These are phyloP conservation scores for Diarsia dahlii DNA, from an alignment of 2,888 invertebrate species.

Conservation along the genomic window DNA sequence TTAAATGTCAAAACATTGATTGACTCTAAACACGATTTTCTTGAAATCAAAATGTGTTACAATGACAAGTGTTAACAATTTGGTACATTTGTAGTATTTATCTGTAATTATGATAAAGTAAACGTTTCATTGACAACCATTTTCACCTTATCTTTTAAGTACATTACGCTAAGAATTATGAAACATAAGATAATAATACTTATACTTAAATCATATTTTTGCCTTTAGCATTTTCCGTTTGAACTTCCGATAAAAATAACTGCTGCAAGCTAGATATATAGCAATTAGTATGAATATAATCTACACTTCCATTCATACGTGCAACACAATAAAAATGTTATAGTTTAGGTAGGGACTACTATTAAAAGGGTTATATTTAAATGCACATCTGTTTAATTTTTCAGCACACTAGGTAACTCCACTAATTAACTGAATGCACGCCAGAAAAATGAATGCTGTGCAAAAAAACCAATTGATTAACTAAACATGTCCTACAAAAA, in stretches of 20 bases:
- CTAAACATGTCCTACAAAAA: too few relatives aligned
- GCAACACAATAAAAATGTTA: too few relatives aligned
- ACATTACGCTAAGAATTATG: slow-evolving; percentile 16
- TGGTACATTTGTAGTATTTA: slow-evolving; percentile 18
- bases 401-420: too few relatives aligned
- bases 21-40: slow-evolving; percentile 15
- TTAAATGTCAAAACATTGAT: slow-evolving; percentile 33
- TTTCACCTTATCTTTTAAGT: slow-evolving; percentile 48
- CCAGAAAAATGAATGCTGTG: too few relatives aligned
- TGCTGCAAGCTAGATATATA: background rate
- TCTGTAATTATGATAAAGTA: slow-evolving; percentile 25
- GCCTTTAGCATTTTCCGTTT: too few relatives aligned
- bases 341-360: too few relatives aligned
- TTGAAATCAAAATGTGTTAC: slow-evolving; percentile 34
- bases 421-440: too few relatives aligned
- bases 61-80: slow-evolving; percentile 43
- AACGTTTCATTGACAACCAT: slow-evolving; percentile 43
- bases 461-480: too few relatives aligned
- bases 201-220: background rate
- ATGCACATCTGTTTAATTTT: too few relatives aligned
- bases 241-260: background rate
- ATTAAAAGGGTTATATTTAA: too few relatives aligned
- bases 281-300: background rate
- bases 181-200: background rate
- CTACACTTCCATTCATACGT: background rate